Percentiles rank a stretch among this genome's conserved stretches.
phyloP scores from a whole-genome alignment of 2,113 vertebrate species.

The Lethenteron reissneri region DNA sequence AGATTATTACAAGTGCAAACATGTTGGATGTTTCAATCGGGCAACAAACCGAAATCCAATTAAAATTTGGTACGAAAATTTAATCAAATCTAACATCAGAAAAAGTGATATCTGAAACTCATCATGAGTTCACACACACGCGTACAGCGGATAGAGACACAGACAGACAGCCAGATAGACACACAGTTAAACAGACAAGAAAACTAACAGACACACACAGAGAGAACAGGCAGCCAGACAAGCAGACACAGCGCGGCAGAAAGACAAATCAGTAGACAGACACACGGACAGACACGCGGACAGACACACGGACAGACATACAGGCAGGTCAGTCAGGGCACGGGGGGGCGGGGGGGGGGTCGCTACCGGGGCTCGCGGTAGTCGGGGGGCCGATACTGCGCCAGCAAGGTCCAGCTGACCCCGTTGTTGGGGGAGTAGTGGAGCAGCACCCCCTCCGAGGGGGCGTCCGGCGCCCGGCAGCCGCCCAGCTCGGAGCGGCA shows the following conservation, averaged over 20 bases:
- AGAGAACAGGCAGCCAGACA: slow-evolving; percentile 4
- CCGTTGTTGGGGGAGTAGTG: slow-evolving; percentile 89
- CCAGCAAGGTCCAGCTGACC: slow-evolving; percentile 82
- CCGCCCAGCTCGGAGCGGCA: slow-evolving; percentile 78
- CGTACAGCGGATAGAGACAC: neutral
- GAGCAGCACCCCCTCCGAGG: slow-evolving; percentile 72
- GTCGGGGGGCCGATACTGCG: slow-evolving; percentile 71
- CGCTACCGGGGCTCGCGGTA: slow-evolving; percentile 81
- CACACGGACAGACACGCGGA: neutral
- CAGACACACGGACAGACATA: slow-evolving; percentile 2
- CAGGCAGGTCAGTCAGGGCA: neutral
- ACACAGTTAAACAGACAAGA: slow-evolving; percentile 1
- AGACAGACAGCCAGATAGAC: neutral
- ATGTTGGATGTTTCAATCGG: no score
- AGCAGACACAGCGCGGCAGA: neutral
- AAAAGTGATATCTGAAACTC: neutral
- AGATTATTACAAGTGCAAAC: no score
- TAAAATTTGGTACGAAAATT: no score
- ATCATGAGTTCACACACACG: neutral
- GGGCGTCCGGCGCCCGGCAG: slow-evolving; percentile 71
- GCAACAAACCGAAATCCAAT: no score
- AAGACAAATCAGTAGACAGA: neutral
- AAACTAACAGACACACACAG: slow-evolving; percentile 9
- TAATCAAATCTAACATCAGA: no score
- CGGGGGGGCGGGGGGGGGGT: neutral